phyloP scores from a whole-genome alignment of 2,888 invertebrate species.

The Trichopoda pennipes region DNA sequence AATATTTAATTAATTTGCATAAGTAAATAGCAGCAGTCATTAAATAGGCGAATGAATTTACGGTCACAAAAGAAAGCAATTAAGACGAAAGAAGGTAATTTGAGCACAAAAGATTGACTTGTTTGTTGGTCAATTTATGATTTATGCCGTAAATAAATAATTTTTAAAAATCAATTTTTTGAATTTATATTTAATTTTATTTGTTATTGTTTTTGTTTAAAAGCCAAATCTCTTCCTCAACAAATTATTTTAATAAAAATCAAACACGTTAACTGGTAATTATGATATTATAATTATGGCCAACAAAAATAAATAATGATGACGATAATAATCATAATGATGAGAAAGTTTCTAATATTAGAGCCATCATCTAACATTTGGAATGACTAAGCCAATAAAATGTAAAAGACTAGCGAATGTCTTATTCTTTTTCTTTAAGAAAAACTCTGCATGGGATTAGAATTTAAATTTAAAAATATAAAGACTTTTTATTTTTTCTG shows the following conservation, averaged over 20 bases:
- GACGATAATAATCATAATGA: neutral
- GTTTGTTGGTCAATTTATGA: too few species aligned
- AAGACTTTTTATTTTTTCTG: constrained; percentile 10
- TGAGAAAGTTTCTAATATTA: neutral
- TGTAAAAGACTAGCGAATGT: neutral
- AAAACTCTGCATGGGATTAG: constrained; percentile 8
- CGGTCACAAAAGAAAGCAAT: too few species aligned
- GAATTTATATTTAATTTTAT: too few species aligned
- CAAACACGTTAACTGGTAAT: constrained; percentile 30
- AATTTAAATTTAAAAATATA: constrained; percentile 38
- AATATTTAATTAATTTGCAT: neutral
- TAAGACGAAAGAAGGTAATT: too few species aligned
- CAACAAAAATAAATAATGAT: constrained; percentile 18
- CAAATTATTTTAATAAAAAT: constrained; percentile 37
- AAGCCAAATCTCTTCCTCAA: neutral
- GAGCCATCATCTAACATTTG: neutral
- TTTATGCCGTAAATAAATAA: too few species aligned
- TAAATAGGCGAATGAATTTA: neutral
- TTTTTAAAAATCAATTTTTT: too few species aligned
- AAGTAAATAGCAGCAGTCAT: neutral
- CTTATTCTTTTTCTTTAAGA: constrained; percentile 11
- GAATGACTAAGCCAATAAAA: constrained; percentile 26
- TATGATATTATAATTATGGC: constrained; percentile 46
- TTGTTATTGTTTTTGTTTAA: neutral
- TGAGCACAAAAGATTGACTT: too few species aligned